Conservation (phyloP, 2,113 vertebrate genomes). For the Mesitornis unicolor region DNA sequence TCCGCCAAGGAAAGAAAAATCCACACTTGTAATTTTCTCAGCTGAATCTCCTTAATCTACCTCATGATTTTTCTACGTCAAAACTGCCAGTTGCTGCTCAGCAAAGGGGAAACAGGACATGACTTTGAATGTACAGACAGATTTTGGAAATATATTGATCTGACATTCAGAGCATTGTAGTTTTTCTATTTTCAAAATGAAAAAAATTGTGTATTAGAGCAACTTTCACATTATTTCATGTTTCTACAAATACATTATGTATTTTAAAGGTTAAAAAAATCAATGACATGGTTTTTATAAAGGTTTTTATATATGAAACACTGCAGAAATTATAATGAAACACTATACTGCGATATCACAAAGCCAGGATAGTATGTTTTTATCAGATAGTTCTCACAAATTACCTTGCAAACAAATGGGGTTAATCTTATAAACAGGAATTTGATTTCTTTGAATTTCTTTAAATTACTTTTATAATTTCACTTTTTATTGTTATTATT, state of each 20-base stretch:
- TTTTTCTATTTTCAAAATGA: neutral
- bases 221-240: neutral
- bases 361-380: neutral
- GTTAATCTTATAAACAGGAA: neutral
- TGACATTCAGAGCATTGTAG: neutral
- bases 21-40: neutral
- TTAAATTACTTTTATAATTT: neutral
- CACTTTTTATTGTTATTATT: neutral
- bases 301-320: neutral
- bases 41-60: neutral
- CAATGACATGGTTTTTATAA: neutral
- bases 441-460: neutral
- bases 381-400: neutral
- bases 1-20: neutral
- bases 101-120: neutral
- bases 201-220: neutral
- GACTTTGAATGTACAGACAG: neutral
- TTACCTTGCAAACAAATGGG: neutral
- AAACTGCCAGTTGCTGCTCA: neutral
- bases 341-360: neutral
- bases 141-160: neutral
- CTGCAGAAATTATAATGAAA: neutral
- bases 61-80: neutral
- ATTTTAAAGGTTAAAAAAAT: neutral
- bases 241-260: neutral